Percentiles rank a stretch among this genome's conserved stretches.
phyloP scores from a whole-genome alignment of 2,888 invertebrate genomes.

The Allophyes oxyacanthae region DNA sequence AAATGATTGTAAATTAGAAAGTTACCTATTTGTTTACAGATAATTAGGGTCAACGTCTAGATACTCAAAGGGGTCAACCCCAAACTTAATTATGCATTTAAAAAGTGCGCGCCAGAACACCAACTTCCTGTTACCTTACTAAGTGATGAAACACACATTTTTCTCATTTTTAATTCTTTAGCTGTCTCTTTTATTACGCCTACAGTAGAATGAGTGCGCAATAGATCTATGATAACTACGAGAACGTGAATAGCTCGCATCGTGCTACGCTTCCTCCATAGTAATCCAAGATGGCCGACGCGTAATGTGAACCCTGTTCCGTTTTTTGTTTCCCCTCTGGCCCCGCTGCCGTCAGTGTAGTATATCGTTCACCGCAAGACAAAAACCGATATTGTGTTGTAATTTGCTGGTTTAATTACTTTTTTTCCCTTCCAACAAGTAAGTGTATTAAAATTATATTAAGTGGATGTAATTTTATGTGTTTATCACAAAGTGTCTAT shows the following conservation, averaged over 20 bases:
- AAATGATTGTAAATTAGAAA: no score
- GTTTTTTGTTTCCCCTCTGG: constrained; percentile 89
- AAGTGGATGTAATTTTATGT: constrained; percentile 75
- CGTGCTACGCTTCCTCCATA: constrained; percentile 49
- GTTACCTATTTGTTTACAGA: no score
- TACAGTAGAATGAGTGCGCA: constrained; percentile 39
- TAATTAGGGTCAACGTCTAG: no score
- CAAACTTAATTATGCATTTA: constrained; percentile 24
- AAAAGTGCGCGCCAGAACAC: constrained; percentile 49
- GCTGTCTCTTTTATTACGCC: constrained; percentile 11
- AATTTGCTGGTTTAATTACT: constrained; percentile 88
- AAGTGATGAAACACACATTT: constrained; percentile 11
- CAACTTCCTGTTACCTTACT: constrained; percentile 55
- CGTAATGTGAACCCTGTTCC: constrained; percentile 87
- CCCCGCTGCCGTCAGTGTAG: constrained; percentile 89
- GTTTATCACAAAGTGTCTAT: constrained; percentile 68
- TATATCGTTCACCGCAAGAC: constrained; percentile 89
- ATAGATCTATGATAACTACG: constrained; percentile 16
- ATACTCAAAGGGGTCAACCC: no score
- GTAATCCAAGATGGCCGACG: constrained; percentile 77
- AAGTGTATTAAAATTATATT: constrained; percentile 80
- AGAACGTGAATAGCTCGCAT: constrained; percentile 34
- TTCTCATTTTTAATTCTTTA: neutral
- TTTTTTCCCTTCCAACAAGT: constrained; percentile 89
- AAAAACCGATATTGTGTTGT: constrained; percentile 88